Evolutionary conservation across 2,797 vertebrate genomes (phyloP).

Genomic region (Acanthurus leucopareius): DNA sequence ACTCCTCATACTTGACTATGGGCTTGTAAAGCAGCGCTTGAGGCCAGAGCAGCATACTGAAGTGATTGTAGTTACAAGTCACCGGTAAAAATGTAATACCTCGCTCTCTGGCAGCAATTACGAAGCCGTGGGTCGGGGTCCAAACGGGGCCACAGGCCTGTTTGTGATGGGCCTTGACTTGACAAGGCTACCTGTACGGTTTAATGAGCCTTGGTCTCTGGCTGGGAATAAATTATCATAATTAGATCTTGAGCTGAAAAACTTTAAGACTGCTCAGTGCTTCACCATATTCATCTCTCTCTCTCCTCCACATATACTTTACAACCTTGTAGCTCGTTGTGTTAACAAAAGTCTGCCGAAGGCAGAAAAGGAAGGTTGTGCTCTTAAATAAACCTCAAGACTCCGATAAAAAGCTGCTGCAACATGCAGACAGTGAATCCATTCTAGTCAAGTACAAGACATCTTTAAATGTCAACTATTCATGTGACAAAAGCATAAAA

Average conservation of each 20-base stretch:
- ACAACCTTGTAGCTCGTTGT: constrained; percentile 17
- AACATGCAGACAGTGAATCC: neutral
- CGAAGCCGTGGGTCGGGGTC: constrained; percentile 37
- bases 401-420: neutral
- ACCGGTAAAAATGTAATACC: constrained; percentile 1
- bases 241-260: constrained; percentile 48
- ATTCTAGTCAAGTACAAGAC: neutral
- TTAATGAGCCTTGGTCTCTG: constrained; percentile 61
- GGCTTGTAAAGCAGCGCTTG: neutral
- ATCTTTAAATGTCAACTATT: no score
- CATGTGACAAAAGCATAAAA: no score
- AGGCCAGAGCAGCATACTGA: neutral
- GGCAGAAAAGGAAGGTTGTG: neutral
- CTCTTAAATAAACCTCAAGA: constrained; percentile 20
- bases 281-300: constrained; percentile 30
- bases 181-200: constrained; percentile 60
- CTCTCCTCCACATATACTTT: constrained; percentile 17
- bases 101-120: constrained; percentile 27
- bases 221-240: constrained; percentile 61
- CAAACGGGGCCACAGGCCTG: constrained; percentile 29
- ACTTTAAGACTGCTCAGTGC: constrained; percentile 29
- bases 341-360: neutral
- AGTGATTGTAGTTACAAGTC: constrained; percentile 37
- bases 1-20: neutral
- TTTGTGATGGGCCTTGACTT: constrained; percentile 54